phyloP scores from a whole-genome alignment of 2,888 invertebrate genomes.

The Drosophila seclusa region DNA sequence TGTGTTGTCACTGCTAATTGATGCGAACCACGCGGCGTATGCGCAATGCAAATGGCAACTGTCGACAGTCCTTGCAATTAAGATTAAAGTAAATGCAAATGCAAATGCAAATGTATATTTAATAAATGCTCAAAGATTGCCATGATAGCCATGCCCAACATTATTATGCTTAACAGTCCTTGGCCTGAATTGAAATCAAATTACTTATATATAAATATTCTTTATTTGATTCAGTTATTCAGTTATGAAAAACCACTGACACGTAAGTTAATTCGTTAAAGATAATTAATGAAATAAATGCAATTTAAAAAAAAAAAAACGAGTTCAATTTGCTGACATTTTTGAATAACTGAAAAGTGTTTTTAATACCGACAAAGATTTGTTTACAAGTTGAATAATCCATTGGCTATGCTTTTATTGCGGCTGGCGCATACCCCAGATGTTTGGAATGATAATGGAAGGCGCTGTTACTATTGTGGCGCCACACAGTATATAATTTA shows the following conservation, averaged over 20 bases:
- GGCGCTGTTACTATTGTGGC: neutral
- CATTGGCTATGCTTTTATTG: neutral
- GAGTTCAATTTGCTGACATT: neutral
- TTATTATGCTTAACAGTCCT: slow-evolving; percentile 13
- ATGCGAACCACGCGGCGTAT: slow-evolving; percentile 10
- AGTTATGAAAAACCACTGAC: neutral
- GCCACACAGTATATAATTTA: neutral
- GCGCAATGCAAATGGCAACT: slow-evolving; percentile 7
- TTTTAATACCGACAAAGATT: neutral
- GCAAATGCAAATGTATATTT: slow-evolving; percentile 16
- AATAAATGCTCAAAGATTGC: slow-evolving; percentile 22
- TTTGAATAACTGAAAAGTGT: neutral
- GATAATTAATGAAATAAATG: neutral
- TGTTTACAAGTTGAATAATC: neutral
- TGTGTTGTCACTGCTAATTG: slow-evolving; percentile 23
- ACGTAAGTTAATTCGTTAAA: neutral
- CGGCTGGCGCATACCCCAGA: neutral
- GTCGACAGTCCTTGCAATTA: neutral
- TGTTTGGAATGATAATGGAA: neutral
- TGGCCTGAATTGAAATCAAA: slow-evolving; percentile 27
- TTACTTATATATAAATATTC: slow-evolving; percentile 4
- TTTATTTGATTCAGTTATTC: neutral
- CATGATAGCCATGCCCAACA: neutral
- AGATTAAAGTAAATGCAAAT: slow-evolving; percentile 22
- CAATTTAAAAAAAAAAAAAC: neutral